Base-by-base conservation (phyloP, 1,140 invertebrate genomes). In the Danaus plexippus region DNA sequence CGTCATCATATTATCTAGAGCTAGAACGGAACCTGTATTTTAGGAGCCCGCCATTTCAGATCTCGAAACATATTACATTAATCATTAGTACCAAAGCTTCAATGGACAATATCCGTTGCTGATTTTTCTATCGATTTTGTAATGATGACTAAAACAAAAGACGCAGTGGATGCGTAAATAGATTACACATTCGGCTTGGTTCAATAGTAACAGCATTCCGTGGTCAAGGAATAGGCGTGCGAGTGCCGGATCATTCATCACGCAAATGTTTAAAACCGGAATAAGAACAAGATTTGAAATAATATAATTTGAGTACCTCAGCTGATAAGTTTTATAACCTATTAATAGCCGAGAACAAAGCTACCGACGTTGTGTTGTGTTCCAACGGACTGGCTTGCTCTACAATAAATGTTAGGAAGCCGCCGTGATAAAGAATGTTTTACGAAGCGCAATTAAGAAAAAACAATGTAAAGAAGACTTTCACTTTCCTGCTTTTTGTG, bases 261-360 rank as follows among this genome's bases (percentile, higher is more conserved):
- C 78, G 77, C 77, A 67, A 81, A 84, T 74, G 80, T 69, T 74
- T 54, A 56, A 52, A 84, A 84, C 80, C 80, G 80, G 80, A 80
- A 81, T 75, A 59, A 55, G 57, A 74, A 65, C 76, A 52, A 66
- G 73, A 76, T 76, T 57, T 49, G 60, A 67, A 41, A 10, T 70
- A 69, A 71, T 69, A 65, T 63, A 61, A 75, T 66, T 77, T 74
- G 56, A 69, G 61, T 69, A 67, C 64, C 64, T 62, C 54, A 61
- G 60, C 55, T 66, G 64, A 71, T 74, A 69, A 69, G 45, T 55
- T 61, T 3, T 12, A 12, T 13, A 9, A 44, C 32, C 22, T 53
- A 53, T 48, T 57, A 57, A 59, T 54, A 59, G 22, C 22, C 7
- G 40, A 42, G 41, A 18, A 54, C 49, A 55, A 60, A 55, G 53